A percentile compares a stretch with the other conserved stretches of the same genome.
Evolutionary conservation across 1,140 invertebrate species (phyloP).

Genomic region (Zaprionus africanus): DNA sequence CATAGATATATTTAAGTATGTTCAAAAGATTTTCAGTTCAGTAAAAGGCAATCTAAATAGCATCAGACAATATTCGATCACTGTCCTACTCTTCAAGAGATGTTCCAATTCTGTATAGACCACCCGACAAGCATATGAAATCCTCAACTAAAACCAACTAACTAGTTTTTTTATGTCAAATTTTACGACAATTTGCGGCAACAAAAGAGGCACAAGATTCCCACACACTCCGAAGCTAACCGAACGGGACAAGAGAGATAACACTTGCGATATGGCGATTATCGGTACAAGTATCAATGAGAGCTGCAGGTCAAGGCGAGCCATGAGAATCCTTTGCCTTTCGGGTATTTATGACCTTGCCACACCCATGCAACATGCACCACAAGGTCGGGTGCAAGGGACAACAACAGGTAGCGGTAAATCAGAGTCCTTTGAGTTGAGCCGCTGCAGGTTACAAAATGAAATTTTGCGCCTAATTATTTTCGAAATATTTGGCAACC

Average conservation of each 20-base stretch:
- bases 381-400: conserved; percentile 36
- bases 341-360: conserved; percentile 55
- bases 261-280: conserved; percentile 45
- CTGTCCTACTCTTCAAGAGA: not conserved
- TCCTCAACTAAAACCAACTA: conserved; percentile 47
- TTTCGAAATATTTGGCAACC: conserved; percentile 67
- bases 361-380: conserved; percentile 49
- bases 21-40: too few relatives aligned
- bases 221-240: conserved; percentile 50
- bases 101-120: conserved; percentile 28
- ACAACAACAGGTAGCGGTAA: conserved; percentile 17
- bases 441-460: conserved; percentile 33
- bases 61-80: not conserved
- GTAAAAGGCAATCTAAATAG: too few relatives aligned
- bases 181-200: conserved; percentile 63
- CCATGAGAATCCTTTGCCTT: conserved; percentile 36
- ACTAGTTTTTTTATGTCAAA: conserved; percentile 72
- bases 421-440: conserved; percentile 53
- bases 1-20: too few relatives aligned
- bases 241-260: conserved; percentile 34
- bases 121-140: conserved; percentile 53
- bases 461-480: conserved; percentile 80
- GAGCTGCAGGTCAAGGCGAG: not conserved
- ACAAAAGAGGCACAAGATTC: conserved; percentile 56
- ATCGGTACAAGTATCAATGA: conserved; percentile 63